Conservation (phyloP, 2,113 vertebrate genomes). For the Dunckerocampus dactyliophorus region DNA sequence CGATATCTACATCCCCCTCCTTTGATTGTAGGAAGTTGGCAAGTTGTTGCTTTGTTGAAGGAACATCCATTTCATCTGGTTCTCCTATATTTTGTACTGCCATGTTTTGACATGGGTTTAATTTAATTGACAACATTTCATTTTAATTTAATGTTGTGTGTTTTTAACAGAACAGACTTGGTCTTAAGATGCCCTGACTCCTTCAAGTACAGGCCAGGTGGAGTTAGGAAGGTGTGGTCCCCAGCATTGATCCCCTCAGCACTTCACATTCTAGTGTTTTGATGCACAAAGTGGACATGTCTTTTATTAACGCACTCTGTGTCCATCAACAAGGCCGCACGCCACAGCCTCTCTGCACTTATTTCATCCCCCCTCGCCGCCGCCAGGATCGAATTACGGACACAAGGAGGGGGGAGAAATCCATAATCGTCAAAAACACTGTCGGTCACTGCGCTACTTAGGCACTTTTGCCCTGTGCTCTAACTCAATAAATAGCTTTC, state of each 20-base stretch:
- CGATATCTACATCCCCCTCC: too few species aligned
- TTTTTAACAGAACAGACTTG: neutral
- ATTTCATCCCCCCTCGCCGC: constrained; percentile 61
- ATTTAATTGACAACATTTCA: too few species aligned
- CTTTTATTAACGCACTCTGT: constrained; percentile 76
- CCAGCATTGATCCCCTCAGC: constrained; percentile 61
- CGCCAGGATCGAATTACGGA: constrained; percentile 69
- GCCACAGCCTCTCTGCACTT: constrained; percentile 57
- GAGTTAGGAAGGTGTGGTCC: constrained; percentile 50
- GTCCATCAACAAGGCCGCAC: constrained; percentile 70
- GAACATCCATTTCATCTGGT: too few species aligned
- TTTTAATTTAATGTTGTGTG: too few species aligned
- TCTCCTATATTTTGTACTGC: too few species aligned
- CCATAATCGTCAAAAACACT: constrained; percentile 72
- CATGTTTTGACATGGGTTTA: too few species aligned
- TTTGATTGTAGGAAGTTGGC: too few species aligned
- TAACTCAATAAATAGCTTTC: constrained; percentile 80
- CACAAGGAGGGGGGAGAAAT: constrained; percentile 52
- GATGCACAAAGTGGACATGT: constrained; percentile 70
- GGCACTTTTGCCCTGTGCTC: constrained; percentile 67
- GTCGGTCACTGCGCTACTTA: constrained; percentile 65
- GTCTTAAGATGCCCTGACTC: neutral
- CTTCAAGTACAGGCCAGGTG: neutral
- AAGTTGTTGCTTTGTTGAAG: too few species aligned
- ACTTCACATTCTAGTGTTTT: constrained; percentile 70